Evolutionary conservation across 2,888 invertebrate species (phyloP), one percentile per base, ranked within the genome.

Genomic region (Pimpla rufipes): DNA sequence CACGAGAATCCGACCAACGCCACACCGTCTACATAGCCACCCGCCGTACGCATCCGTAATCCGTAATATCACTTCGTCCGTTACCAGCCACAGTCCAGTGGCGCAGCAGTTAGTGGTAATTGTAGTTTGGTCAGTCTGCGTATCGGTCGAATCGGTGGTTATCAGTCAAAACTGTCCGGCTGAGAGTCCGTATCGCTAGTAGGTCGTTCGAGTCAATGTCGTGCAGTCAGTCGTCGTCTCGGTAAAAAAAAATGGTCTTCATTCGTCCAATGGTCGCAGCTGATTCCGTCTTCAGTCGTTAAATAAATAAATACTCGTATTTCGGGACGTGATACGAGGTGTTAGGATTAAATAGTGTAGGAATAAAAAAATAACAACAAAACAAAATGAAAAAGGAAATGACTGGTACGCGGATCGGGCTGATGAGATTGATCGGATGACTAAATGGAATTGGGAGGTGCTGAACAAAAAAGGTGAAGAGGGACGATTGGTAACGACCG

Each of bases 31-130:
- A 62, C 45, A 50, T 66, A 45, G 13, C 50, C 70, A 70, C n/a
- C 64, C 52, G 45, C 64, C 68, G 75, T 86, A 79, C 79, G 83
- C 83, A 79, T 85, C 80, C 57, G 79, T 85, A 85, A 86, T 86
- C 80, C 73, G 79, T 85, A 77, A 83, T 83, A 83, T 84, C 80
- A 79, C 79, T 71, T 79, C 23, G 77, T 84, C 79, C 83, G 84
- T 84, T 79, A 82, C 73, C 52, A 77, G 71, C 73, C 8, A 18
- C 37, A 23, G 47, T 77, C 76, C 40, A 35, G 62, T 67, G 21
- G 29, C 66, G 18, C 66, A 29, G 47, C 47, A n/a, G n/a, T n/a
- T n/a, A n/a, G n/a, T n/a, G 23, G 45, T 29, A 16, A 64, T 50
- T 50, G 55, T 66, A 47, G 35, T 16, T 16, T 18, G 11, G 7